Conservation (phyloP, 2,888 invertebrate species). For the Andrena camellia region DNA sequence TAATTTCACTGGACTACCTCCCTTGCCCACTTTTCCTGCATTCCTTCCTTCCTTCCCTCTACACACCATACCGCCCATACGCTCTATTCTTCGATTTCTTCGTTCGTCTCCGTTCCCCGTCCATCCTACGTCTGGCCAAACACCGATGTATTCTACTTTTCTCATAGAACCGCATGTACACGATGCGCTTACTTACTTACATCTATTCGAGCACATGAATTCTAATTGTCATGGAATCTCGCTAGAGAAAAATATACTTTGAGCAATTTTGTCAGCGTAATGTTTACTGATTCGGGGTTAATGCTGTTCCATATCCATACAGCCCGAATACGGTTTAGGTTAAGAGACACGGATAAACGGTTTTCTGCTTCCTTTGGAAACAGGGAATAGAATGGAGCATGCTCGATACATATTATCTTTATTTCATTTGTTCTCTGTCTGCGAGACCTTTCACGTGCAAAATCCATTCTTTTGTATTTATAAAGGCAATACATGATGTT, state of each 20-base stretch:
- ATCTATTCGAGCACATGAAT: background rate
- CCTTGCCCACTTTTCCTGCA: constrained; percentile 58
- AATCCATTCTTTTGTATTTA: too few relatives aligned
- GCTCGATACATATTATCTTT: background rate
- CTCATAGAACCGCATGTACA: background rate
- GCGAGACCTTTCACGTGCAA: too few relatives aligned
- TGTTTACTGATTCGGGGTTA: too few relatives aligned
- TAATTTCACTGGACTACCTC: too few relatives aligned
- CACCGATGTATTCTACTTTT: constrained; percentile 1
- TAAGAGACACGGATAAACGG: background rate
- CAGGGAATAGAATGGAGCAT: constrained; percentile 4
- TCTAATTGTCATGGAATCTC: background rate
- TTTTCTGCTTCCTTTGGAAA: background rate
- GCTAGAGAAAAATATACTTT: background rate
- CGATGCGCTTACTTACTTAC: background rate
- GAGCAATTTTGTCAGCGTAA: background rate
- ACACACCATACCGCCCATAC: constrained; percentile 44
- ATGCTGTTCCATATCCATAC: background rate
- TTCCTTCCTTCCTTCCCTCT: background rate
- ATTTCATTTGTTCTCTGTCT: background rate
- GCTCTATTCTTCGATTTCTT: constrained; percentile 32
- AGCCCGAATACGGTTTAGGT: too few relatives aligned
- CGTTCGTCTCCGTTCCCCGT: constrained; percentile 28
- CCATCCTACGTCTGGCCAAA: background rate
- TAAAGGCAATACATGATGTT: too few relatives aligned